Percentiles rank a stretch among this genome's conserved stretches.
Evolutionary conservation across 23 tunicate genomes (phyloP).

Genomic region (Ciona savignyi): DNA sequence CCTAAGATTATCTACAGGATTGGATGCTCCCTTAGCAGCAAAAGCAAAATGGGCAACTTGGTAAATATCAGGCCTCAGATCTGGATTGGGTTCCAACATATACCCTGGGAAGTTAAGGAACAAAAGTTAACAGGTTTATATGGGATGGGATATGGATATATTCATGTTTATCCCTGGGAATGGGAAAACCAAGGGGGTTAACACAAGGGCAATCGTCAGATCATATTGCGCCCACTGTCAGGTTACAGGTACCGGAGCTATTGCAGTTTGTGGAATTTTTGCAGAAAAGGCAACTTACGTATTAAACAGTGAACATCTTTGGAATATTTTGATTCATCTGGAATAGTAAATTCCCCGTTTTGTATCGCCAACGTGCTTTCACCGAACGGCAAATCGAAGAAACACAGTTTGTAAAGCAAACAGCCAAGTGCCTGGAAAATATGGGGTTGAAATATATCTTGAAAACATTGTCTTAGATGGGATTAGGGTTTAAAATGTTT

Average conservation of each 20-base stretch:
- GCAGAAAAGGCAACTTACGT: conserved; percentile 45
- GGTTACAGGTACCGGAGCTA: too few species aligned
- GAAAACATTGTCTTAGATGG: too few species aligned
- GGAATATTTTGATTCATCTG: conserved; percentile 80
- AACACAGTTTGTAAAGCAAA: conserved; percentile 93
- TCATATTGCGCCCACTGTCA: too few species aligned
- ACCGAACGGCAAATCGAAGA: conserved; percentile 94
- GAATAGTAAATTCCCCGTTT: conserved; percentile 92
- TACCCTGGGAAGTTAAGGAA: conserved; percentile 33
- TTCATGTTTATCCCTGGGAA: too few species aligned
- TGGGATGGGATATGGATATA: too few species aligned
- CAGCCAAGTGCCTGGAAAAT: conserved; percentile 92
- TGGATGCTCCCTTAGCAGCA: conserved; percentile 16
- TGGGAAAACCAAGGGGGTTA: too few species aligned
- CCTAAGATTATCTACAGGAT: conserved; percentile 53
- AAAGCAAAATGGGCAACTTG: conserved; percentile 96
- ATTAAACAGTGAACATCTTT: conserved; percentile 79
- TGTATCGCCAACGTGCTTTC: conserved; percentile 92
- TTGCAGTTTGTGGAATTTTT: too few species aligned
- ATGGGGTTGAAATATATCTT: too few species aligned
- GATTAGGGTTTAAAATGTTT: too few species aligned
- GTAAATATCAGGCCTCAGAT: conserved; percentile 83
- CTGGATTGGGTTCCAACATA: conserved; percentile 86
- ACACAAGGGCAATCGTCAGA: too few species aligned
- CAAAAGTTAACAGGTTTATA: too few species aligned